Base-by-base conservation (phyloP, 1,140 invertebrate species). In the Polyergus mexicanus region DNA sequence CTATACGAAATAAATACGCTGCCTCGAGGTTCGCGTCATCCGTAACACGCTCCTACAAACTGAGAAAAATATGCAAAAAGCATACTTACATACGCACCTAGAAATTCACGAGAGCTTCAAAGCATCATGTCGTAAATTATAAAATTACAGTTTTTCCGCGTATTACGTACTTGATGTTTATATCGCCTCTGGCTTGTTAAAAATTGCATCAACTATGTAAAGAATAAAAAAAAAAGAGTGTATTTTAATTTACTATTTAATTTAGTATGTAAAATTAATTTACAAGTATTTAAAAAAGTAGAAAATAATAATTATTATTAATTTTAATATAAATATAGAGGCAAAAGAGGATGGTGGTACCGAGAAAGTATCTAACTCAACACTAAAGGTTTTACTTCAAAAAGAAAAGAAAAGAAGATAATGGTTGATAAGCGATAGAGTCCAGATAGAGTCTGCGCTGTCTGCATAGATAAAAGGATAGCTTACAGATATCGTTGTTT, bases 401-500 rank as follows among this genome's bases (percentile, higher is more conserved):
- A 58, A 68, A 44, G 10, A 54, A 10, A 11, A 60, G 51, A 16
- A 81, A 28, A 25, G 5, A 13, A 16, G 11, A 10, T 58, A 81
- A 81, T 16, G 25, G 19, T 38, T 41, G 66, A 58, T 81, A 81
- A 81, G 51, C 51, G 66, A 72, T n/a, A n/a, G n/a, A n/a, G n/a
- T 35, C 22, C 51, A 41, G 47, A 22, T 81, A 71, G 77, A 80
- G 58, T 72, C 47, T 35, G 16, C 19, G 65, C n/a, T 41, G 51
- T 80, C 65, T 80, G 41, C 47, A 38, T n/a, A 41, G 66, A n/a
- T 81, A 44, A 81, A 81, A 44, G 32, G 44, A 68, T 68, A 38
- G 66, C 66, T 71, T 58, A 71, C 60, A 58, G 22, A 22, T 71
- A 69, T 44, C 35, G 66, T 81, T 81, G 78, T 81, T 81, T 72